phyloP scores from a whole-genome alignment of 2,797 vertebrate genomes.

The Pangasius djambal region DNA sequence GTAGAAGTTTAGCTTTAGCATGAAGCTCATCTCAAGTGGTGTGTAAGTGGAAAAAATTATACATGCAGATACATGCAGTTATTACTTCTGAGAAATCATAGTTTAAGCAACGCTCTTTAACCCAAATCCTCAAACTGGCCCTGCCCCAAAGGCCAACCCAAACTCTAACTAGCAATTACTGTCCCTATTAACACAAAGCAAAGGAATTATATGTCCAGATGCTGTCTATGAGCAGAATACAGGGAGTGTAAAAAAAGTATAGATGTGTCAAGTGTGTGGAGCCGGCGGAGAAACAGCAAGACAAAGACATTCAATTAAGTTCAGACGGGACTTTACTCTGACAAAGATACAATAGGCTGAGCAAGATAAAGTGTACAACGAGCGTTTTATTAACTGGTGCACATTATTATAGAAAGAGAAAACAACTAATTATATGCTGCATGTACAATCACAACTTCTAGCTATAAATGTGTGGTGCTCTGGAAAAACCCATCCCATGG shows the following conservation, averaged over 20 bases:
- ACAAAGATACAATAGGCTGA: not conserved
- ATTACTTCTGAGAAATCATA: not conserved
- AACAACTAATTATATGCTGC: not conserved
- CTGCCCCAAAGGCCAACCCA: not conserved
- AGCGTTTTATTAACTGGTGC: not conserved
- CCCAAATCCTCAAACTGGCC: not conserved
- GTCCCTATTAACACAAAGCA: conserved; percentile 26
- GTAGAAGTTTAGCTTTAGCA: not conserved
- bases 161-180: conserved; percentile 12
- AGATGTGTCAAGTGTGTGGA: not conserved
- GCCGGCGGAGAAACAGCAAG: not conserved
- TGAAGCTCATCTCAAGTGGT: not conserved
- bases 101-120: not conserved
- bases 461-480: not conserved
- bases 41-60: not conserved
- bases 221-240: not conserved
- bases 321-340: not conserved
- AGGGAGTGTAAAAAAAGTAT: not conserved
- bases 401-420: not conserved
- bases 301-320: not conserved
- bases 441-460: not conserved
- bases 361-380: not conserved
- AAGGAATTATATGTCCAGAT: not conserved
- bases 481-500: not conserved
- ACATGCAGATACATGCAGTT: not conserved